Evolutionary conservation across 1,140 invertebrate species (phyloP), one percentile per base, ranked within the genome.

Genomic region (Aphaenogaster ashmeadi): DNA sequence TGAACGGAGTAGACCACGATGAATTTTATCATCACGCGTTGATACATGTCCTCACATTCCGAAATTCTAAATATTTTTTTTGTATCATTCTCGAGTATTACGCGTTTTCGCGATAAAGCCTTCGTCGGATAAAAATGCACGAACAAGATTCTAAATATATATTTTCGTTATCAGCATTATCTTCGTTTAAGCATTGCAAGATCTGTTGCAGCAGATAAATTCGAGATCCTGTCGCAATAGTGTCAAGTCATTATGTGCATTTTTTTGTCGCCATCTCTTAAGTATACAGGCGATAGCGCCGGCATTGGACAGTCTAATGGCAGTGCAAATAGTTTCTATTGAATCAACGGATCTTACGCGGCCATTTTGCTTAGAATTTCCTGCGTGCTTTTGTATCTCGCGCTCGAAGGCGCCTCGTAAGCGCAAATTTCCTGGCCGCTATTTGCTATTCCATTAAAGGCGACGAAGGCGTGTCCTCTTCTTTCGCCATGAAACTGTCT

Each of bases 301-400:
- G 71, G 21, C 83, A 84, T 84, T 27, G 72, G 38, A 89, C 89
- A 89, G 91, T 89, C 91, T 94, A 94, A 94, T 94, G 93, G 90
- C 93, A 94, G 74, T 92, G 93, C 91, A 94, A 95, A 95, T 94
- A 95, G 92, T 94, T 95, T 94, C 94, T 93, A 94, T 94, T 95
- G 93, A 94, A 95, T 94, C 93, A 94, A 93, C 90, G 93, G 91
- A 92, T 94, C 90, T 69, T 83, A 77, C 72, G 87, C 87, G 90
- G 89, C 89, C 90, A 93, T 93, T 90, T 93, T 92, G 92, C 92
- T 92, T 92, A 92, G 91, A 93, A 91, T 94, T 93, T 90, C 89
- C 92, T 90, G 91, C 92, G 89, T 91, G 87, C 92, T 90, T 91
- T 93, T 87, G 89, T 92, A 91, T 91, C 91, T 81, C 87, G 87